These are phyloP conservation scores for Cepaea nemoralis DNA, from an alignment of 1,140 invertebrate genomes.

Conservation along the genomic window DNA sequence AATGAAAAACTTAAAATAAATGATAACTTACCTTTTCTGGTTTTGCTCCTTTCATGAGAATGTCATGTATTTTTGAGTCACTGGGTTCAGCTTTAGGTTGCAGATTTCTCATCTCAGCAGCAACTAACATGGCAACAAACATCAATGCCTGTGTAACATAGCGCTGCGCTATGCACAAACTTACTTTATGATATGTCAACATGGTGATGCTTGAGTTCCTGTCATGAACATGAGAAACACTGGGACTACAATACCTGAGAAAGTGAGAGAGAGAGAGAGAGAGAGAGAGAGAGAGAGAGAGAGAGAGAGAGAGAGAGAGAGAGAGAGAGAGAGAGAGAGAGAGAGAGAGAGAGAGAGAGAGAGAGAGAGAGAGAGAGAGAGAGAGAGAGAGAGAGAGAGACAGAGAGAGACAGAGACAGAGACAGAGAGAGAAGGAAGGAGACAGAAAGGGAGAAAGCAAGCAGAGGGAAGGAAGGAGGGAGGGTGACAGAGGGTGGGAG, in stretches of 20 bases:
- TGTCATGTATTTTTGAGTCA: slow-evolving; percentile 5
- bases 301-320: slow-evolving; percentile 1
- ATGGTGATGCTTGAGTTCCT: not conserved
- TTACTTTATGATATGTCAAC: not conserved
- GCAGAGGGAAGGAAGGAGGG: too few relatives aligned
- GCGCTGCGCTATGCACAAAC: not conserved
- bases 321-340: slow-evolving; percentile 19
- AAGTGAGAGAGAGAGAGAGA: too few relatives aligned
- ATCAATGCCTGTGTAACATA: not conserved
- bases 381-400: too few relatives aligned
- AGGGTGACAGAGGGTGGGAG: too few relatives aligned
- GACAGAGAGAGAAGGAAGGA: slow-evolving; percentile 20
- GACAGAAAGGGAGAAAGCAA: not conserved
- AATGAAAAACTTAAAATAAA: too few relatives aligned
- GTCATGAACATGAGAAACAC: not conserved
- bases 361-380: too few relatives aligned
- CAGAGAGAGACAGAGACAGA: not conserved
- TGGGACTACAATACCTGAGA: not conserved
- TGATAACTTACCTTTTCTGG: slow-evolving; percentile 7
- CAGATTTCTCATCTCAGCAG: not conserved
- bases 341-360: too few relatives aligned
- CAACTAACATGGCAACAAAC: not conserved
- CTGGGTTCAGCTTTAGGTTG: not conserved
- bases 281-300: too few relatives aligned
- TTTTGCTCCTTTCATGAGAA: slow-evolving; percentile 25